A percentile compares a stretch with the other conserved stretches of the same genome.
Conservation (phyloP, 1,140 invertebrate species). For the Papilio machaon region DNA sequence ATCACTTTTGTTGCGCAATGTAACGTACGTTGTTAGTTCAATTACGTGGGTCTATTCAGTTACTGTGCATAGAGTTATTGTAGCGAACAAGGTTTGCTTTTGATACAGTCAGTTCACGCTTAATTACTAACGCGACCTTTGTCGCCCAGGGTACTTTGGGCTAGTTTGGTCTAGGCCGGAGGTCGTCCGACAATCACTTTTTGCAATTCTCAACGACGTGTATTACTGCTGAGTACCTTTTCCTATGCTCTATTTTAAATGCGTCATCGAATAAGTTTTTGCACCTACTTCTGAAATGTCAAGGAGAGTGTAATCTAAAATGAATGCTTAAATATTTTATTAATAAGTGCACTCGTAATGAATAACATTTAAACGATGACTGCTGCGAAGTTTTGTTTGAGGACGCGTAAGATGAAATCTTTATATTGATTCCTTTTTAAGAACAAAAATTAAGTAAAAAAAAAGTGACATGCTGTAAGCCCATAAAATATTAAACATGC, state of each 20-base stretch:
- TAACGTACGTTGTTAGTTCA: not conserved
- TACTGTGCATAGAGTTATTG: conserved; percentile 11
- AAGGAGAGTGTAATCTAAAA: conserved; percentile 2
- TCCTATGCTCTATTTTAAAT: conserved; percentile 11
- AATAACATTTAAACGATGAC: not conserved
- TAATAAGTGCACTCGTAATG: not conserved
- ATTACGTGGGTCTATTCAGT: conserved; percentile 8
- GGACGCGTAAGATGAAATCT: not conserved
- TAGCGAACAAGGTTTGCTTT: conserved; percentile 29
- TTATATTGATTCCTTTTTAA: not conserved
- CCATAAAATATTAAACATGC: not conserved
- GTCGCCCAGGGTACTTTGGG: conserved; percentile 29
- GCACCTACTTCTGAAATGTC: not conserved
- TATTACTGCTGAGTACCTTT: conserved; percentile 1
- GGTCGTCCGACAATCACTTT: conserved; percentile 35
- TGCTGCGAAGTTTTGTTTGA: not conserved
- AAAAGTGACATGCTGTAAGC: not conserved
- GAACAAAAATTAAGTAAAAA: not conserved
- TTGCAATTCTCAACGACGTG: conserved; percentile 14
- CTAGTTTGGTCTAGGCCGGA: conserved; percentile 26
- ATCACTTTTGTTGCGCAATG: conserved; percentile 10
- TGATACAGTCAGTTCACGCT: conserved; percentile 26
- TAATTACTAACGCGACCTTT: conserved; percentile 30
- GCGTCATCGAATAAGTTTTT: conserved; percentile 19
- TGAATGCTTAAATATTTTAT: not conserved